Conservation (phyloP, 1,140 invertebrate genomes). For the Drosophila watanabei region DNA sequence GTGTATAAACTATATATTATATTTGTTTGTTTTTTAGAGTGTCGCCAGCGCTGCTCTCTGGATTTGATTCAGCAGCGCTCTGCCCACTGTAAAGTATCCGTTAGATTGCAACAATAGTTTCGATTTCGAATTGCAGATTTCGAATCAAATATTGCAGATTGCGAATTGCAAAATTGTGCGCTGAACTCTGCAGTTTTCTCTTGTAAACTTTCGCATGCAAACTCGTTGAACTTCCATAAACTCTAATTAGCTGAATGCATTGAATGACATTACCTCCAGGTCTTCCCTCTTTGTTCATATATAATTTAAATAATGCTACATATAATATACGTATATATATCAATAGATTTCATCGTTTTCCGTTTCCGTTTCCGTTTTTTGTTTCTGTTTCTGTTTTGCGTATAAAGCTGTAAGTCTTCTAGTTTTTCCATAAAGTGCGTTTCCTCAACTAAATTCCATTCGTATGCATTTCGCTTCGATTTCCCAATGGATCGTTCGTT, state of each 20-base stretch:
- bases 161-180: slow-evolving; percentile 35
- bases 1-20: slow-evolving; percentile 55
- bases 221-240: slow-evolving; percentile 30
- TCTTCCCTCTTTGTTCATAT: slow-evolving; percentile 50
- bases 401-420: slow-evolving; percentile 84
- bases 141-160: slow-evolving; percentile 28
- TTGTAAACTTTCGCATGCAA: slow-evolving; percentile 14
- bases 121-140: slow-evolving; percentile 34
- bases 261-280: slow-evolving; percentile 67
- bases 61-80: slow-evolving; percentile 52
- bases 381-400: slow-evolving; percentile 57
- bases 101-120: slow-evolving; percentile 66
- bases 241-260: slow-evolving; percentile 63
- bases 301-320: slow-evolving; percentile 77
- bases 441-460: slow-evolving; percentile 80
- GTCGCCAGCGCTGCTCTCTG: slow-evolving; percentile 49
- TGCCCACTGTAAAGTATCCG: slow-evolving; percentile 73
- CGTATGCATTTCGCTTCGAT: slow-evolving; percentile 52
- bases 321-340: slow-evolving; percentile 67
- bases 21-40: slow-evolving; percentile 67
- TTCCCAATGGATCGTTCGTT: slow-evolving; percentile 33
- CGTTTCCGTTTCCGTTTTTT: slow-evolving; percentile 38
- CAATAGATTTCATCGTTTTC: slow-evolving; percentile 65
- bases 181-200: slow-evolving; percentile 22
- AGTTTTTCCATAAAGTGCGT: slow-evolving; percentile 78